These are phyloP conservation scores for Erethizon dorsatum DNA, from an alignment of 2,797 vertebrate species.

Conservation along the genomic window DNA sequence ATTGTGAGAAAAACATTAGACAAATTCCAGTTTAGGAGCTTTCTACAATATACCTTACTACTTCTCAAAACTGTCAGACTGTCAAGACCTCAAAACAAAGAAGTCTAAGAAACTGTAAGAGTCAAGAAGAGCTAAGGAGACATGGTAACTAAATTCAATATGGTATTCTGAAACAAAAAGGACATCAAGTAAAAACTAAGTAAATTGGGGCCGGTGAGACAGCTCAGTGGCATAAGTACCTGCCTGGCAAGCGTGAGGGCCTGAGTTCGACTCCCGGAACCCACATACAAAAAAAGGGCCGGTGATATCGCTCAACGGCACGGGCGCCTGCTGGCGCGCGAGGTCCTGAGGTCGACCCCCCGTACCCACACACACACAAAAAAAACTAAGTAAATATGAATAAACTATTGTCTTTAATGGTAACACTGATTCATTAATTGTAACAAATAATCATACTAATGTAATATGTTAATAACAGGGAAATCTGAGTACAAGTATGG, in stretches of 20 bases:
- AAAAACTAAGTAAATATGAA: conserved; percentile 3
- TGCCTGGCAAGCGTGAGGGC: no score
- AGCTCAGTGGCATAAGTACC: no score
- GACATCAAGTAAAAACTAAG: neutral
- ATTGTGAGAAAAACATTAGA: neutral
- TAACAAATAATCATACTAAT: conserved; percentile 17
- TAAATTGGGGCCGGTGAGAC: neutral
- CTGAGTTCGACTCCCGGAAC: no score
- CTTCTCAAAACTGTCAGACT: neutral
- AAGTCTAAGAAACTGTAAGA: neutral
- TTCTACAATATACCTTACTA: conserved; percentile 14
- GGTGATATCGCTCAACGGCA: no score
- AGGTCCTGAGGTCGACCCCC: no score
- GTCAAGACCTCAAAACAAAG: neutral
- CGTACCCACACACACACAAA: no score
- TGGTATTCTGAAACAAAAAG: neutral
- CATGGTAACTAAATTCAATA: neutral
- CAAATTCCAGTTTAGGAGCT: neutral
- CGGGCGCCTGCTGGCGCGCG: no score
- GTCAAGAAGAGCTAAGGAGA: conserved; percentile 3
- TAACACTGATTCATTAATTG: conserved; percentile 6
- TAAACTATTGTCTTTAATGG: conserved; percentile 33
- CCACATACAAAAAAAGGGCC: no score
- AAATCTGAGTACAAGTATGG: neutral
- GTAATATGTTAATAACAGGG: neutral